Base-by-base conservation (phyloP, 2,888 invertebrate species). In the Parascotia fuliginaria region DNA sequence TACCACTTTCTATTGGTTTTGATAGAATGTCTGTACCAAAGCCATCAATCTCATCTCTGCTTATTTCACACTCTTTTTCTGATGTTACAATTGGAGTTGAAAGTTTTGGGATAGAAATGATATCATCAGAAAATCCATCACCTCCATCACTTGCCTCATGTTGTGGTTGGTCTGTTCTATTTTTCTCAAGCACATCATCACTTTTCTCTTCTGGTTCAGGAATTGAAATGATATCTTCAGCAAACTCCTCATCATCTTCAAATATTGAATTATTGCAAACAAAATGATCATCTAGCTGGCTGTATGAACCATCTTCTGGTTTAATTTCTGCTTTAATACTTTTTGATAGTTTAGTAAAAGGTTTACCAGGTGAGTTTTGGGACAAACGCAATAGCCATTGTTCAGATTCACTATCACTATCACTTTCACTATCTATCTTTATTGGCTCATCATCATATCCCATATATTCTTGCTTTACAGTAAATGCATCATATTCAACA, bases 401-500 rank as follows among this genome's bases (percentile, higher is more conserved):
- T 42, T 92, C 90, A 42, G 91, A 88, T 63, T 93, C 93, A 74
- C 93, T 93, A 40, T 93, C 93, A 72, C 91, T 93, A 27, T 92
- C 89, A 73, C 85, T 85, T 39, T 48, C n/a, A n/a, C n/a, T 38
- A 36, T 86, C 86, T 42, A 90, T 73, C 60, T 73, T 65, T 60
- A 88, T 85, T 32, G 77, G 71, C 59, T 85, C 87, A 71, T 88
- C 85, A 71, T 88, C 85, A 78, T 83, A 83, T 16, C 79, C 81
- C 28, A 83, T 65, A 66, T 85, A 83, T 64, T 89, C 87, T 63
- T 89, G 87, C 64, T 89, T 91, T 1, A 90, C 78, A 72, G 79
- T 77, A 69, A 87, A 89, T 16, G 81, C 81, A 61, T 90, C 88
- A 79, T 75, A 85, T 45, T 85, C 78, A 44, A 81, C 64, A 44